Conservation (phyloP, 2,797 vertebrate genomes). For the Poeciliopsis infans region DNA sequence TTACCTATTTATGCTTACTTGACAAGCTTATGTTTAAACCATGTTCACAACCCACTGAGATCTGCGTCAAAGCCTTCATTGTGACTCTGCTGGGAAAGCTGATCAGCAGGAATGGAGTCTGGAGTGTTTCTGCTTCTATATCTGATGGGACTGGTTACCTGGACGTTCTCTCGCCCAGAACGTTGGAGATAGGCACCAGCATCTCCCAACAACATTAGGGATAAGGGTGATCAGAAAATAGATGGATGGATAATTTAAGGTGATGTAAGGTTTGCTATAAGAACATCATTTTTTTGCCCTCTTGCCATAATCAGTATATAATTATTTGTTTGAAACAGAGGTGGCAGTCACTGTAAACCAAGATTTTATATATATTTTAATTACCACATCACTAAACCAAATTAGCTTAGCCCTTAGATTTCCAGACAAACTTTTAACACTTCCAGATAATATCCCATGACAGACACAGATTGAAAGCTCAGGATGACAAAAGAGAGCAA, state of each 20-base stretch:
- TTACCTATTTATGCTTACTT: no score
- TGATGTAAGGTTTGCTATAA: background rate
- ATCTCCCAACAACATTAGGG: no score
- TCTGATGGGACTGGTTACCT: no score
- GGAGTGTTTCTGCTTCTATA: no score
- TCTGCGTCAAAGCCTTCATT: no score
- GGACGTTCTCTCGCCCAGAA: no score
- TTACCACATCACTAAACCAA: background rate
- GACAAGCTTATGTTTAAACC: no score
- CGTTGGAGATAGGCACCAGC: no score
- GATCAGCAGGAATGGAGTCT: no score
- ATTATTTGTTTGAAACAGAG: background rate
- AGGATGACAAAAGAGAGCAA: background rate
- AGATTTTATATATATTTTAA: background rate
- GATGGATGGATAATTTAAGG: background rate
- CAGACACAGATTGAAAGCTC: background rate
- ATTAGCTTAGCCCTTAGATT: background rate
- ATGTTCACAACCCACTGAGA: no score
- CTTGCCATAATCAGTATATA: background rate
- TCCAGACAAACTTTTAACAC: background rate
- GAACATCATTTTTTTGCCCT: background rate
- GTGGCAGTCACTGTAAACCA: background rate
- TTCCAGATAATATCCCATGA: background rate
- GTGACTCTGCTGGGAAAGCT: no score
- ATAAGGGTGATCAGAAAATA: no score